Conservation (phyloP, 1,140 invertebrate species). For the Atopsyche davidsoni region DNA sequence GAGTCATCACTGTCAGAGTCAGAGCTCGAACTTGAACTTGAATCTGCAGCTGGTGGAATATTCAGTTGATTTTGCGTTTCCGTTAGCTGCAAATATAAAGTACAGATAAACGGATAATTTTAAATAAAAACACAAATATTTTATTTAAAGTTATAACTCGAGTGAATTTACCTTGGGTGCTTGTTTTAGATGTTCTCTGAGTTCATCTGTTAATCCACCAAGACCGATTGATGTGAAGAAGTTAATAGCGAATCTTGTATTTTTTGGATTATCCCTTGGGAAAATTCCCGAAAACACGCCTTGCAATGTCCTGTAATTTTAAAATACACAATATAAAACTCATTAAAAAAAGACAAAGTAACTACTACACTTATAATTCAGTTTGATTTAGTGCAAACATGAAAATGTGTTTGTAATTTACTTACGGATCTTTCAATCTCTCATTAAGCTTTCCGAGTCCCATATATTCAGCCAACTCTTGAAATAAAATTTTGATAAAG, state of each 20-base stretch:
- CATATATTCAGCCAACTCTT: constrained; percentile 96
- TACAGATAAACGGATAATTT: too few species aligned
- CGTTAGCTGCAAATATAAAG: constrained; percentile 36
- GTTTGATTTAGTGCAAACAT: background rate
- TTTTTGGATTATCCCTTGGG: constrained; percentile 91
- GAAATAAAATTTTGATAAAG: constrained; percentile 96
- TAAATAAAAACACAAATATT: constrained; percentile 4
- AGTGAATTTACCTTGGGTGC: constrained; percentile 60
- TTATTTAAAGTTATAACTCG: constrained; percentile 17
- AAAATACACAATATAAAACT: constrained; percentile 25
- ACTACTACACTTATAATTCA: background rate
- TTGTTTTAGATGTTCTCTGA: constrained; percentile 84
- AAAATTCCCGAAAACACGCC: constrained; percentile 88
- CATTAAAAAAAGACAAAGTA: constrained; percentile 6
- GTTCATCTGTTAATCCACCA: constrained; percentile 90
- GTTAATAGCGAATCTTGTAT: constrained; percentile 97
- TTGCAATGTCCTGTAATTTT: constrained; percentile 75
- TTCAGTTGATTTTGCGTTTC: constrained; percentile 39
- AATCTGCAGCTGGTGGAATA: constrained; percentile 31
- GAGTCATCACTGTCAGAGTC: constrained; percentile 22
- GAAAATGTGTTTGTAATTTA: constrained; percentile 28
- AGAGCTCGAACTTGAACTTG: constrained; percentile 23
- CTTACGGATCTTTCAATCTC: constrained; percentile 80
- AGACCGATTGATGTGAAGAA: constrained; percentile 99
- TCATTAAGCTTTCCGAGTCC: constrained; percentile 86